Evolutionary conservation across 2,113 vertebrate species (phyloP).

Genomic region (Tor tambroides): DNA sequence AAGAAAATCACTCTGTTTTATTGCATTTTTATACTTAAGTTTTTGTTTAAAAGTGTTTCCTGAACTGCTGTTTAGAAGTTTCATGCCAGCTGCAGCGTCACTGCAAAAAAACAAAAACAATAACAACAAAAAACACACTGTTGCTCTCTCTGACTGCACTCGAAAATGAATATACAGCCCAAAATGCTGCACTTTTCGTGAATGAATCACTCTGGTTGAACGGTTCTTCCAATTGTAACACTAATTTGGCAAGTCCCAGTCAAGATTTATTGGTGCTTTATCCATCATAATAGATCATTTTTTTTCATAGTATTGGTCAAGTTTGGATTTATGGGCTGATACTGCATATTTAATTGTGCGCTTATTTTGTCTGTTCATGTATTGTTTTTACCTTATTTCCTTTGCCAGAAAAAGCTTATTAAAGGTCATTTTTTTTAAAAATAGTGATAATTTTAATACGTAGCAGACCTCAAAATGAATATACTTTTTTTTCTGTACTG

Average conservation of each 20-base stretch:
- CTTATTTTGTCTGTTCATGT: not conserved
- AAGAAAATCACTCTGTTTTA: not conserved
- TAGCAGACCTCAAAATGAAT: not conserved
- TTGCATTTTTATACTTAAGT: too few species aligned
- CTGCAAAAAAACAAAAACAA: not conserved
- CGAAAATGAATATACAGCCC: constrained; percentile 43
- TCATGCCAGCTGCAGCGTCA: not conserved
- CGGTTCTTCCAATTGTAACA: not conserved
- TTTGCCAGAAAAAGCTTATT: not conserved
- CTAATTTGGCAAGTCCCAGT: not conserved
- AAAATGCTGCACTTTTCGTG: not conserved
- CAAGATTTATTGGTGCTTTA: not conserved
- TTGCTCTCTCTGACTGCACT: not conserved
- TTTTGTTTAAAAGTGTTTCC: not conserved
- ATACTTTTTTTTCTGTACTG: not conserved
- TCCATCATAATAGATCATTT: not conserved
- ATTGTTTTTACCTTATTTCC: not conserved
- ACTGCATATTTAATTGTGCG: not conserved
- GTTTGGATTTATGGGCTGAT: not conserved
- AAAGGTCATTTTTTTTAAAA: not conserved
- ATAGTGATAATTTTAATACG: not conserved
- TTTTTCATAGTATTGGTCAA: too few species aligned
- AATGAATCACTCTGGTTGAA: not conserved
- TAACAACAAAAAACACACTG: too few species aligned
- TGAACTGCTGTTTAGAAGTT: not conserved